Evolutionary conservation across 2,888 invertebrate species (phyloP).

Genomic region (Pachymerium ferrugineum): DNA sequence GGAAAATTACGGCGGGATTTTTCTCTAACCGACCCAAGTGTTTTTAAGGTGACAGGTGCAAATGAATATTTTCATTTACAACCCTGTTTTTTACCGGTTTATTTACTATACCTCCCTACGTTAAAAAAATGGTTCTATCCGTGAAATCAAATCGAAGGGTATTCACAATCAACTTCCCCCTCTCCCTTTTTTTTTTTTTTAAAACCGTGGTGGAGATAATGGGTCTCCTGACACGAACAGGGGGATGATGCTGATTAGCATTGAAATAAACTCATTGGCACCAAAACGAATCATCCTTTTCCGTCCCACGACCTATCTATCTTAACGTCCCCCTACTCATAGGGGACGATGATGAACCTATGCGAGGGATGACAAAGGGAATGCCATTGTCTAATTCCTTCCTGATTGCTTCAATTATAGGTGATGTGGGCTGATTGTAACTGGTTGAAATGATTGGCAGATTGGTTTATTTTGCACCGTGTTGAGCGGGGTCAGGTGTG

Average conservation of each 20-base stretch:
- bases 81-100: not conserved
- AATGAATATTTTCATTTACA: not conserved
- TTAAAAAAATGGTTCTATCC: slow-evolving; percentile 4
- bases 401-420: slow-evolving; percentile 5
- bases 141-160: not conserved
- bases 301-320: slow-evolving; percentile 16
- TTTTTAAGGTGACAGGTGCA: slow-evolving; percentile 1
- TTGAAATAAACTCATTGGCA: slow-evolving; percentile 27
- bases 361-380: not conserved
- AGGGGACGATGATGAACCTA: not conserved
- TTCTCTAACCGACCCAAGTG: not conserved
- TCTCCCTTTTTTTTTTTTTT: not conserved
- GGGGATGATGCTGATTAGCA: slow-evolving; percentile 25
- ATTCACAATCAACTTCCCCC: slow-evolving; percentile 11
- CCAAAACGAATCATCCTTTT: slow-evolving; percentile 25
- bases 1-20: slow-evolving; percentile 18
- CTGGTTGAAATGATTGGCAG: not conserved
- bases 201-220: slow-evolving; percentile 6
- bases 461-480: not conserved
- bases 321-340: too few species aligned
- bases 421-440: not conserved
- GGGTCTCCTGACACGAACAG: slow-evolving; percentile 6
- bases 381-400: not conserved
- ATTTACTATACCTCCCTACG: not conserved
- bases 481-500: not conserved